phyloP scores from a whole-genome alignment of 2,113 vertebrate species.

The Osmerus eperlanus region DNA sequence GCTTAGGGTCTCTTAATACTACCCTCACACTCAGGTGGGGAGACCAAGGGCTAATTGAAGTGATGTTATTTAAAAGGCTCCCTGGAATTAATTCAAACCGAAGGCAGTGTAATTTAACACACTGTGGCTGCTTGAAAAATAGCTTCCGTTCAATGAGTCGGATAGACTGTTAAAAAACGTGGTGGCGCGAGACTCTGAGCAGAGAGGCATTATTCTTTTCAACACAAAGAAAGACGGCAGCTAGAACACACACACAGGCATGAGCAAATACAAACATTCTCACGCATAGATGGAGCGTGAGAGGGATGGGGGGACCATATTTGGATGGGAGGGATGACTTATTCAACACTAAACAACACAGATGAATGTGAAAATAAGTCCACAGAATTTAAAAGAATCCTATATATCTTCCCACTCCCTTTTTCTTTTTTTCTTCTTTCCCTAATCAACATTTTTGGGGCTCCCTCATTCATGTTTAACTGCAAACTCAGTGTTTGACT shows the following conservation, averaged over 20 bases:
- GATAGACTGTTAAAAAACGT: constrained; percentile 21
- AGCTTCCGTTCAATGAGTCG: constrained; percentile 17
- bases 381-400: background rate
- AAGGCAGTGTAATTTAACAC: constrained; percentile 29
- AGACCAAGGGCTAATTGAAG: constrained; percentile 25
- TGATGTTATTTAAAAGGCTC: constrained; percentile 41
- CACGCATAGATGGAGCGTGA: background rate
- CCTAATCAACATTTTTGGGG: too few species aligned
- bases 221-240: constrained; percentile 24
- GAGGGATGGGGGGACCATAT: background rate
- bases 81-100: constrained; percentile 20
- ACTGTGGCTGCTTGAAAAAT: constrained; percentile 8
- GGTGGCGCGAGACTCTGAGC: constrained; percentile 4
- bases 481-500: too few species aligned
- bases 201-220: constrained; percentile 14
- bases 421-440: background rate
- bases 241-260: background rate
- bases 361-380: background rate
- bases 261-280: background rate
- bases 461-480: too few species aligned
- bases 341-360: background rate
- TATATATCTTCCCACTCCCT: background rate
- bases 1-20: constrained; percentile 26
- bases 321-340: background rate
- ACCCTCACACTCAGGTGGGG: constrained; percentile 32